Evolutionary conservation across 2,797 vertebrate species (phyloP).

Genomic region (Macropus fuliginosus): DNA sequence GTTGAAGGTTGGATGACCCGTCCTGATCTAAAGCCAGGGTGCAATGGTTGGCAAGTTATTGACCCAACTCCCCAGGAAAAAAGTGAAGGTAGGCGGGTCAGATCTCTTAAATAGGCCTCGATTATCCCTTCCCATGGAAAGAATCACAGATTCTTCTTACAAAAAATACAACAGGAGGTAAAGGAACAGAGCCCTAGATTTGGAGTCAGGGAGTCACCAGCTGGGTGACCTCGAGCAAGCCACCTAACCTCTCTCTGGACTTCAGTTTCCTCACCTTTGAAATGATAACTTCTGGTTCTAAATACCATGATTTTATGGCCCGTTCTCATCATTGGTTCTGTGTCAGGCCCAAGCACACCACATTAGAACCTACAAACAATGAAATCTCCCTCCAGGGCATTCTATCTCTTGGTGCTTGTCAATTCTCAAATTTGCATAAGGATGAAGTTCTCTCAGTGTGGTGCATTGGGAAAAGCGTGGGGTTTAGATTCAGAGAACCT

Average conservation of each 20-base stretch:
- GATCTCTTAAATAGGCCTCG: neutral
- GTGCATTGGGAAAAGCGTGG: neutral
- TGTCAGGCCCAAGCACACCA: neutral
- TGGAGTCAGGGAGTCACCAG: neutral
- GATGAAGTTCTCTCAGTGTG: neutral
- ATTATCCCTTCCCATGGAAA: neutral
- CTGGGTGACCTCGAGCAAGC: neutral
- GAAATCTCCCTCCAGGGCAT: neutral
- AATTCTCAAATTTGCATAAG: neutral
- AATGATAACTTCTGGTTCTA: neutral
- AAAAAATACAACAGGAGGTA: neutral
- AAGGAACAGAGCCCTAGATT: neutral
- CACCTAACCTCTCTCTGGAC: neutral
- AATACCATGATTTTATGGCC: neutral
- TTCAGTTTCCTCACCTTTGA: neutral
- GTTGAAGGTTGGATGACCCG: conserved; percentile 93
- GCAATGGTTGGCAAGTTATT: conserved; percentile 93
- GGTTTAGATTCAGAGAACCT: neutral
- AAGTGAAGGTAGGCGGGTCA: conserved; percentile 86
- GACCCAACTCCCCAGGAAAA: conserved; percentile 94
- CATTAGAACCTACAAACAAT: neutral
- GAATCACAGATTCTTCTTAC: neutral
- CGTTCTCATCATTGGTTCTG: neutral
- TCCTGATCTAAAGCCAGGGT: conserved; percentile 85
- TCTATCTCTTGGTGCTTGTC: neutral